Evolutionary conservation across 64 coral and sea anemone genomes (phyloP).

Genomic region (Actinia tenebrosa): DNA sequence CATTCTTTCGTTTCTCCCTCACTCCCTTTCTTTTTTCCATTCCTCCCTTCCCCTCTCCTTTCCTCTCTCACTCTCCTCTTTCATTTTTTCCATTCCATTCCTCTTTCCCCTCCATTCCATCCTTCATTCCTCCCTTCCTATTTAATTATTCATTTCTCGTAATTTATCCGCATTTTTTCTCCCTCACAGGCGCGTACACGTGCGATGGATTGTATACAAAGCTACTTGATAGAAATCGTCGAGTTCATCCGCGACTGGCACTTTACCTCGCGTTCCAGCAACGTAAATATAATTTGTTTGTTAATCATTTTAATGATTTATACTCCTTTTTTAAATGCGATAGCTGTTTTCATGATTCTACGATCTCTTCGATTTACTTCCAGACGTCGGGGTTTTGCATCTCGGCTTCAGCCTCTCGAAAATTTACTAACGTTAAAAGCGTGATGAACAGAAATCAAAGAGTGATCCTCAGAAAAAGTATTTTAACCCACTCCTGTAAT

Average conservation of each 20-base stretch:
- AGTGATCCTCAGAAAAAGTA: not conserved
- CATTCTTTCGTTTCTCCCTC: not conserved
- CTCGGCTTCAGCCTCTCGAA: too few relatives aligned
- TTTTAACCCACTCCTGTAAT: not conserved
- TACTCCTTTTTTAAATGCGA: too few relatives aligned
- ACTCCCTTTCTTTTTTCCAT: not conserved
- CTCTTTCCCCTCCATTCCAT: not conserved
- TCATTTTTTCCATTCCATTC: too few relatives aligned
- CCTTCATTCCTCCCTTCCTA: not conserved
- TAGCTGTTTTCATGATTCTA: too few relatives aligned
- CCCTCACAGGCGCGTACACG: conserved; percentile 63
- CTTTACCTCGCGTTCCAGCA: conserved; percentile 80
- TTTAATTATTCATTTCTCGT: not conserved
- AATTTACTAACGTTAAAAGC: too few relatives aligned
- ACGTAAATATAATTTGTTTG: conserved; percentile 29
- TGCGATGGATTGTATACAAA: conserved; percentile 89
- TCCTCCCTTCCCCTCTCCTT: not conserved
- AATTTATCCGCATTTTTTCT: not conserved
- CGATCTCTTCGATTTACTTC: too few relatives aligned
- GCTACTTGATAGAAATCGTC: conserved; percentile 68
- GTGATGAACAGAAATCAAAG: not conserved
- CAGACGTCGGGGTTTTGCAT: too few relatives aligned
- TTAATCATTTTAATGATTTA: not conserved
- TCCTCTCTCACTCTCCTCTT: too few relatives aligned
- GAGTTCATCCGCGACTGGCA: conserved; percentile 96